Base-by-base conservation (phyloP, 2,888 invertebrate species). In the Rhaphigaster nebulosa region DNA sequence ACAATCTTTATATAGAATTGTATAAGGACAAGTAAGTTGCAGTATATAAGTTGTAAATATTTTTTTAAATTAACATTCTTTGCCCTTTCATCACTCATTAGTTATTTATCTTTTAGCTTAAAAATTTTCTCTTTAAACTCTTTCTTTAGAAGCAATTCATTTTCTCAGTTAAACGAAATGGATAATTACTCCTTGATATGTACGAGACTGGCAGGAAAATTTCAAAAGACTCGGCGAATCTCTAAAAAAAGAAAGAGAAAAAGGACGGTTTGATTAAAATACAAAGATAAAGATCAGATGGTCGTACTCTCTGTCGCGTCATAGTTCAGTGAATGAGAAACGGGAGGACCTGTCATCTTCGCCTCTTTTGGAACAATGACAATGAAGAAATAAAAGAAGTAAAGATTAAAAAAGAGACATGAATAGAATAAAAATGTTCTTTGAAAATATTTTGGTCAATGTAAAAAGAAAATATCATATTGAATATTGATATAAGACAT, bases 221-320 rank as follows among this genome's bases (percentile, higher is more conserved):
- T 65, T 65, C 29, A 29, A 65, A 65, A 65, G 29, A 12, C 20
- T 18, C 76, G 2, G 76, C 20, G 80, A 80, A 34, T 76, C 20
- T 34, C 8, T 5, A 34, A 76, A 76, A 76, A 76, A 76, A 34
- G 5, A 26, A n/a, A n/a, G n/a, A 60, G 8, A 60, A 65, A 65
- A 65, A 65, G 65, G 15, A 65, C 41, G 80, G 80, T 80, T 80
- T 80, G 80, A 80, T 80, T 80, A 80, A 80, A 80, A 80, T 80
- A 80, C 80, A 80, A 80, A 45, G 80, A 80, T 80, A 80, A 80
- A 80, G 26, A 80, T 80, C 80, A 41, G 80, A 80, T 38, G 41
- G 80, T 3, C 26, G 38, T 26, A 45, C 41, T 80, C 65, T 65
- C 65, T 65, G 65, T 65, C 29, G 29, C 65, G 29, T 65, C 29